phyloP scores from a whole-genome alignment of 2,797 vertebrate species.

The Fistularia commersonii region DNA sequence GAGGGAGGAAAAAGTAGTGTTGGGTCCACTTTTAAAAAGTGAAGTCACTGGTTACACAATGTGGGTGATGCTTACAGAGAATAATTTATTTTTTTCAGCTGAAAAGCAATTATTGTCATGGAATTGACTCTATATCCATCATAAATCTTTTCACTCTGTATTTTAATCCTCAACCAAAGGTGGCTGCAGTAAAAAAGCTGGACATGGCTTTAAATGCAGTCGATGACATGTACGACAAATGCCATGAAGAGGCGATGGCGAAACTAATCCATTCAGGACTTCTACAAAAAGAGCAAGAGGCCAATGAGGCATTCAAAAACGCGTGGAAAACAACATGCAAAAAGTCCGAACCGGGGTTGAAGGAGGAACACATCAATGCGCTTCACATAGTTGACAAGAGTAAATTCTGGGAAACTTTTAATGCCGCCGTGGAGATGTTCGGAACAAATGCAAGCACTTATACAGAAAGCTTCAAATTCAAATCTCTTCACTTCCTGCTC shows the following conservation, averaged over 20 bases:
- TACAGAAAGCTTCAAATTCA: slow-evolving; percentile 44
- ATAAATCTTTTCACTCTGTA: too few relatives aligned
- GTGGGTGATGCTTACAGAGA: too few relatives aligned
- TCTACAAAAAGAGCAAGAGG: slow-evolving; percentile 33
- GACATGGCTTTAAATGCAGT: slow-evolving; percentile 30
- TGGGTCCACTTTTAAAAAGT: too few relatives aligned
- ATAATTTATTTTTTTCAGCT: too few relatives aligned
- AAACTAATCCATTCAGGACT: slow-evolving; percentile 28
- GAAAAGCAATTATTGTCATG: too few relatives aligned
- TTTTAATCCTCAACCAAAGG: slow-evolving; percentile 27
- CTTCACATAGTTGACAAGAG: fast-evolving
- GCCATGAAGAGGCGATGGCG: slow-evolving; percentile 35
- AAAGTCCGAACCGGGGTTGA: slow-evolving; percentile 9
- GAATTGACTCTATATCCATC: too few relatives aligned
- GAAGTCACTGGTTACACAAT: too few relatives aligned
- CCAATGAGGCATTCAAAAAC: background rate
- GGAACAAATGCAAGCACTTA: slow-evolving; percentile 43
- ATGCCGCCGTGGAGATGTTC: slow-evolving; percentile 14
- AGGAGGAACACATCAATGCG: slow-evolving; percentile 32
- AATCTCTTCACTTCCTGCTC: slow-evolving; percentile 64
- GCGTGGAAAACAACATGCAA: slow-evolving; percentile 12
- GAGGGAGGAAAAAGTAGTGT: too few relatives aligned
- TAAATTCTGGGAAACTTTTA: fast-evolving
- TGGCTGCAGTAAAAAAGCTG: background rate
- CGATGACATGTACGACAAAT: slow-evolving; percentile 40